Percentiles rank a stretch among this genome's conserved stretches.
phyloP scores from a whole-genome alignment of 23 tunicate species.

The Trididemnum nubilum region DNA sequence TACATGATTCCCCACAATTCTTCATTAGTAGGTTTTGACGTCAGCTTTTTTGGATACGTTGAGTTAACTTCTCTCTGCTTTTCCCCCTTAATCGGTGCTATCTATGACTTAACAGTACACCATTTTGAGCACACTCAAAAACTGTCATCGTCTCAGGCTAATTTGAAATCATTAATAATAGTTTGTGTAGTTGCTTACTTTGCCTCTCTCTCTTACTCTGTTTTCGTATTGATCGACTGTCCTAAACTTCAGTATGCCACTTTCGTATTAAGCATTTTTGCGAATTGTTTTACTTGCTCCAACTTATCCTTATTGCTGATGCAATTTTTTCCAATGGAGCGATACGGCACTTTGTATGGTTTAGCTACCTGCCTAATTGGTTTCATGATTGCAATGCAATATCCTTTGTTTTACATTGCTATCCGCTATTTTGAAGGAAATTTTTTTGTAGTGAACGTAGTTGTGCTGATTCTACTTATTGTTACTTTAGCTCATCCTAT shows the following conservation, averaged over 20 bases:
- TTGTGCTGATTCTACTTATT: neutral
- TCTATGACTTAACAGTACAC: neutral
- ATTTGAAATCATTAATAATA: neutral
- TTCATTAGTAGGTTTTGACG: neutral
- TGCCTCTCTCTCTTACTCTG: neutral
- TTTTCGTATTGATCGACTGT: neutral
- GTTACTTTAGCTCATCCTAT: neutral
- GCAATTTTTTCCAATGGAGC: constrained; percentile 11
- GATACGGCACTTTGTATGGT: constrained; percentile 7
- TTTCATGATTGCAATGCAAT: neutral
- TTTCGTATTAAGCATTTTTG: neutral
- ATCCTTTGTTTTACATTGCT: neutral
- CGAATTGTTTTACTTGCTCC: neutral
- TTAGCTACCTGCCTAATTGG: neutral
- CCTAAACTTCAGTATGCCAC: neutral
- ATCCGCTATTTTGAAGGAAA: constrained; percentile 7
- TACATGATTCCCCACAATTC: neutral
- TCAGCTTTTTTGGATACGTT: constrained; percentile 4
- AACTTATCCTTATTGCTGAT: neutral
- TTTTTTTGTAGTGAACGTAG: neutral
- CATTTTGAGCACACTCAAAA: neutral
- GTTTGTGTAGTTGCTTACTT: neutral
- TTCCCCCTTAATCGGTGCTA: neutral
- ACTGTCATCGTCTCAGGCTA: neutral
- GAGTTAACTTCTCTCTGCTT: neutral